phyloP scores from a whole-genome alignment of 2,888 invertebrate species.

The Scaptomyza reducta region DNA sequence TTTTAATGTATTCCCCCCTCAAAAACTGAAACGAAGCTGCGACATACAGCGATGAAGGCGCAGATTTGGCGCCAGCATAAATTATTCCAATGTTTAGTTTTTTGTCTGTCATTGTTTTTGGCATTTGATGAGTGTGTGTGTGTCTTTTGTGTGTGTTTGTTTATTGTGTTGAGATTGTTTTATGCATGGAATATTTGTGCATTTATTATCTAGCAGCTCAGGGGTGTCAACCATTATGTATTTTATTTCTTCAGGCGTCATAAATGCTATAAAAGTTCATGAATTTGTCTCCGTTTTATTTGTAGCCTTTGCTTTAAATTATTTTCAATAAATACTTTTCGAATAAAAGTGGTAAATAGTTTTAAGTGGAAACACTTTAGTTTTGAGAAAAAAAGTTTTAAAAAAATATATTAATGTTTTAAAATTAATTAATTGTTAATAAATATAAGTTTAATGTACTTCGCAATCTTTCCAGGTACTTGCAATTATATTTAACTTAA shows the following conservation, averaged over 20 bases:
- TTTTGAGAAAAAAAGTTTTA: too few relatives aligned
- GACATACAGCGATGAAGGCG: constrained; percentile 24
- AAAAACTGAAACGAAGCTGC: constrained; percentile 11
- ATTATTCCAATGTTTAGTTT: constrained; percentile 48
- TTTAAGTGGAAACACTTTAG: too few relatives aligned
- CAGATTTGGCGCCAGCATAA: constrained; percentile 65
- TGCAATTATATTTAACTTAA: neutral
- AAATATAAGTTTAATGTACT: neutral
- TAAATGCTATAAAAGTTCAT: neutral
- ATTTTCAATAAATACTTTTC: too few relatives aligned
- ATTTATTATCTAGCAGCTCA: constrained; percentile 23
- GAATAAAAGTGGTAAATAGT: neutral
- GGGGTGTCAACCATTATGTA: constrained; percentile 8
- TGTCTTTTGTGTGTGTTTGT: neutral
- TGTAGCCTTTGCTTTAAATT: neutral
- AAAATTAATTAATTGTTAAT: neutral
- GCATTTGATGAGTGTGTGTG: constrained; percentile 3
- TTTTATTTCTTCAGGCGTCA: neutral
- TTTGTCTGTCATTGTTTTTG: constrained; percentile 37
- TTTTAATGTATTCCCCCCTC: constrained; percentile 45
- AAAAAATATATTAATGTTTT: too few relatives aligned
- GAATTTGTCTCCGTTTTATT: neutral
- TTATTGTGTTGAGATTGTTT: constrained; percentile 4
- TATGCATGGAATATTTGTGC: constrained; percentile 12
- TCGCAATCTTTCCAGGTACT: neutral